Conservation (phyloP, 2,888 invertebrate genomes). For the Apamea epomidion region DNA sequence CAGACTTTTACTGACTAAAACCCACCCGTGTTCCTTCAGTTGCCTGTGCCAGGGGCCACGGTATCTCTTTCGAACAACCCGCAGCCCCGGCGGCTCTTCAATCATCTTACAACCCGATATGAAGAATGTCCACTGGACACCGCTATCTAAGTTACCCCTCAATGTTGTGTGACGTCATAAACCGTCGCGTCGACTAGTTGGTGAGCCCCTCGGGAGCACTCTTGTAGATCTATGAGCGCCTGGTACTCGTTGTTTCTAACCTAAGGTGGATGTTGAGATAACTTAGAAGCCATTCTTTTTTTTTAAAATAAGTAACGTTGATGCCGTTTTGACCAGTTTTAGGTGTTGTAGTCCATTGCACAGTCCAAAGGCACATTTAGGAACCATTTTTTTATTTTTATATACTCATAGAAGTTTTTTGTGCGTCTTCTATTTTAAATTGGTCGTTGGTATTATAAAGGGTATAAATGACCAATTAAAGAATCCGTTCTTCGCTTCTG, state of each 20-base stretch:
- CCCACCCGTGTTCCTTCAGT: no score
- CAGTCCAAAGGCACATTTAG: not conserved
- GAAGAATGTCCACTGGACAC: constrained; percentile 23
- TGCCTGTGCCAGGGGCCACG: no score
- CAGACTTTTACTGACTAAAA: no score
- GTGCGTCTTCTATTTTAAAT: not conserved
- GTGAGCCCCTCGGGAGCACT: constrained; percentile 53
- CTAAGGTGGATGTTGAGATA: not conserved
- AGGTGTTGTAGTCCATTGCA: not conserved
- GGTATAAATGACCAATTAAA: not conserved
- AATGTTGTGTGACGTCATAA: constrained; percentile 59
- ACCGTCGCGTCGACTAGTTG: constrained; percentile 49
- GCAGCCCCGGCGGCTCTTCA: no score
- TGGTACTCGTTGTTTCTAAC: constrained; percentile 39
- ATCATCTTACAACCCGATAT: constrained; percentile 24
- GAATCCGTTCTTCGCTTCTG: not conserved
- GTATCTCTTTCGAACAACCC: no score
- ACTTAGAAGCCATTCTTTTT: not conserved
- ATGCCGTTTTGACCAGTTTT: no score
- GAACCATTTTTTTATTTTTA: not conserved
- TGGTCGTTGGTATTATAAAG: not conserved
- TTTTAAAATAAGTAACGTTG: no score
- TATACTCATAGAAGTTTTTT: not conserved
- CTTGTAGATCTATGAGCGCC: constrained; percentile 46
- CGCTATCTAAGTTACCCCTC: constrained; percentile 47